phyloP scores from a whole-genome alignment of 2,888 invertebrate species.

The Drosophila stalkeri region DNA sequence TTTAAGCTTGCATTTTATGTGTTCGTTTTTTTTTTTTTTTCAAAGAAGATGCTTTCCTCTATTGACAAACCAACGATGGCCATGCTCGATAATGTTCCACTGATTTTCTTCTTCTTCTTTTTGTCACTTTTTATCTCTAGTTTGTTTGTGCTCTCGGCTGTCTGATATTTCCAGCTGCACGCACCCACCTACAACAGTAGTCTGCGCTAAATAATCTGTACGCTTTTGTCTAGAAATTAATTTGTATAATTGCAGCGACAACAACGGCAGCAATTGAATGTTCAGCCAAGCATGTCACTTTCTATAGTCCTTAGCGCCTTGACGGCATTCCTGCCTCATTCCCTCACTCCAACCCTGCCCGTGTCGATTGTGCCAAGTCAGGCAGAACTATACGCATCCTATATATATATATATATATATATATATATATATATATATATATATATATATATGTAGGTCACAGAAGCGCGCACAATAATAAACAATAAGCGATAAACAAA shows the following conservation, averaged over 20 bases:
- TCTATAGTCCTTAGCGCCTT: not conserved
- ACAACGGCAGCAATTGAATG: constrained; percentile 24
- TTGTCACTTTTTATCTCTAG: not conserved
- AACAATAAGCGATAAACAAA: not conserved
- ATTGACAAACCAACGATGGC: constrained; percentile 18
- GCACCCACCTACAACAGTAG: constrained; percentile 5
- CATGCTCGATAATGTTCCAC: constrained; percentile 7
- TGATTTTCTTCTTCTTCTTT: not conserved
- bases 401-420: constrained; percentile 51
- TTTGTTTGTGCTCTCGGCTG: not conserved
- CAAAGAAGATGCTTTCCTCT: not conserved
- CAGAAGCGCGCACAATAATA: constrained; percentile 15
- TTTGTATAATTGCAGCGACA: constrained; percentile 74
- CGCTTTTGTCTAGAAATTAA: constrained; percentile 63
- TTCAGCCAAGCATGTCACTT: constrained; percentile 32
- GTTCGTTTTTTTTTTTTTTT: not conserved
- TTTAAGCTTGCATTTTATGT: constrained; percentile 2
- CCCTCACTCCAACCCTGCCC: no score
- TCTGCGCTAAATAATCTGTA: constrained; percentile 53
- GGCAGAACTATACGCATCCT: constrained; percentile 28
- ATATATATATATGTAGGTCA: constrained; percentile 56
- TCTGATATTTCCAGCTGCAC: not conserved
- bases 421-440: constrained; percentile 49
- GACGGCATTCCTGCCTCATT: no score
- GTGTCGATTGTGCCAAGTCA: constrained; percentile 38